Percentiles rank a stretch among this genome's conserved stretches.
Conservation (phyloP, 2,888 invertebrate genomes). For the Latheticus oryzae region DNA sequence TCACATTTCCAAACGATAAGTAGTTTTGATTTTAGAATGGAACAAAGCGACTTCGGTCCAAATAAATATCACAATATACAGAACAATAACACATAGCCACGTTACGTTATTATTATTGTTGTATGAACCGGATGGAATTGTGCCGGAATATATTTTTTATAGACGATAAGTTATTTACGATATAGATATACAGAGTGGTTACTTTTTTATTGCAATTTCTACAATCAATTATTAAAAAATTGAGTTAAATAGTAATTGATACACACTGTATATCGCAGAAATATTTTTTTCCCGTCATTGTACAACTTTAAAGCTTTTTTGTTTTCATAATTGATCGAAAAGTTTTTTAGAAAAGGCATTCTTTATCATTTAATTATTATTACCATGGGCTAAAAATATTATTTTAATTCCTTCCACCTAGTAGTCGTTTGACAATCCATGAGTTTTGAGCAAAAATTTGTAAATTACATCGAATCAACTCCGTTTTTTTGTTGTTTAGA, state of each 20-base stretch:
- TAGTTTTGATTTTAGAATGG: too few species aligned
- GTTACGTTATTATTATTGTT: slow-evolving; percentile 52
- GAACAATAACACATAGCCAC: slow-evolving; percentile 20
- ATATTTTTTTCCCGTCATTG: slow-evolving; percentile 1
- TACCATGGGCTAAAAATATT: too few species aligned
- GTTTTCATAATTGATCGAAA: slow-evolving; percentile 16
- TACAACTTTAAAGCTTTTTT: slow-evolving; percentile 14
- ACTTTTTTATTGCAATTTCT: too few species aligned
- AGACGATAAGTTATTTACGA: too few species aligned
- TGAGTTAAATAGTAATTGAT: too few species aligned
- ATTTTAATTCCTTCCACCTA: too few species aligned
- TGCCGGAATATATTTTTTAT: slow-evolving; percentile 47
- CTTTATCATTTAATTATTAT: too few species aligned
- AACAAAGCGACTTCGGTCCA: slow-evolving; percentile 39
- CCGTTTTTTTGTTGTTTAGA: too few species aligned
- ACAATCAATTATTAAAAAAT: too few species aligned
- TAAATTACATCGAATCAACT: slow-evolving; percentile 6
- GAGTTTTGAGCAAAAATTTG: slow-evolving; percentile 26
- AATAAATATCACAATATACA: slow-evolving; percentile 44
- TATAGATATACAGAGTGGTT: too few species aligned
- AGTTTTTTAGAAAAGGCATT: too few species aligned
- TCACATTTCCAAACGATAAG: too few species aligned
- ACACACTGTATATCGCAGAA: slow-evolving; percentile 1
- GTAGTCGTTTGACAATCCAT: slow-evolving; percentile 16
- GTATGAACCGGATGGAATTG: slow-evolving; percentile 60